Percentiles rank a stretch among this genome's conserved stretches.
Evolutionary conservation across 2,113 vertebrate genomes (phyloP).

Genomic region (Tachysurus vachellii): DNA sequence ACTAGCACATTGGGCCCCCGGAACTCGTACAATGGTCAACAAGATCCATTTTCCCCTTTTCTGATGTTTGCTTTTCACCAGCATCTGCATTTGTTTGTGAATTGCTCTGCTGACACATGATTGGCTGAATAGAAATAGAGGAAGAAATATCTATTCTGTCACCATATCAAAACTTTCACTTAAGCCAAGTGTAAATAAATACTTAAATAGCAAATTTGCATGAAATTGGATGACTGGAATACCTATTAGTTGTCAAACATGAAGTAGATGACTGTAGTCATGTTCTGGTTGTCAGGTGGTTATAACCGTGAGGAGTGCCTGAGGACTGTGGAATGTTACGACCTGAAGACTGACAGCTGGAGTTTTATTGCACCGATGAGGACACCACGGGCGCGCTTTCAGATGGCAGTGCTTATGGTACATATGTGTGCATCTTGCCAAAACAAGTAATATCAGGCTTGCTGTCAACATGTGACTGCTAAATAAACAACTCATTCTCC

Average conservation of each 20-base stretch:
- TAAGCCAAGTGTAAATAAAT: not conserved
- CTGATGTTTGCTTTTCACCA: not conserved
- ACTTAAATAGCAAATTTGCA: not conserved
- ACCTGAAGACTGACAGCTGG: conserved; percentile 87
- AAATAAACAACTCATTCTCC: not conserved
- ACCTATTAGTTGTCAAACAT: too few species aligned
- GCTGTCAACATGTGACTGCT: not conserved
- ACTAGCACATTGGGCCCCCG: not conserved
- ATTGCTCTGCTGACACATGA: not conserved
- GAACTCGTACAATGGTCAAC: not conserved
- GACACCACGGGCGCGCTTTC: conserved; percentile 94
- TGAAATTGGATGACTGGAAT: too few species aligned
- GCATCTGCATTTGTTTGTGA: not conserved
- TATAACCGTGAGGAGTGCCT: conserved; percentile 98
- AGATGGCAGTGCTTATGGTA: conserved; percentile 95
- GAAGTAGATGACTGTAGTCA: not conserved
- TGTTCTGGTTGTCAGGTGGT: conserved; percentile 76
- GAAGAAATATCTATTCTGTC: not conserved
- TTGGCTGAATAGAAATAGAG: not conserved
- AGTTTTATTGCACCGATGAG: conserved; percentile 95
- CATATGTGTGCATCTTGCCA: not conserved
- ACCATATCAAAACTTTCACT: not conserved
- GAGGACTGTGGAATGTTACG: conserved; percentile 95
- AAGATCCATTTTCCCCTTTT: not conserved
- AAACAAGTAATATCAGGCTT: not conserved